Evolutionary conservation across 23 tunicate genomes (phyloP).

Genomic region (Pegea sp.): DNA sequence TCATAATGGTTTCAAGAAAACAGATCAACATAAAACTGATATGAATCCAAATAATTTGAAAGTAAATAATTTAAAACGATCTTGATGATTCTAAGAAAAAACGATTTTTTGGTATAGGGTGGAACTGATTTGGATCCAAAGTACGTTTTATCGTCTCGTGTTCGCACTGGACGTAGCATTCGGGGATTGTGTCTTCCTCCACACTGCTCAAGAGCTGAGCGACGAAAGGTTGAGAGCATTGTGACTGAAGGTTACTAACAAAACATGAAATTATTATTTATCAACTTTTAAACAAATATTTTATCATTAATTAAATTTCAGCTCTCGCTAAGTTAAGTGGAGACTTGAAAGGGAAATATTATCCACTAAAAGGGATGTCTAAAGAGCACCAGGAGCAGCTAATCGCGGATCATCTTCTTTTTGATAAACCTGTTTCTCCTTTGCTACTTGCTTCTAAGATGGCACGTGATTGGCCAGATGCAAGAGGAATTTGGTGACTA

Average conservation of each 20-base stretch:
- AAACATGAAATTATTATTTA: no score
- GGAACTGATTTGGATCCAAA: constrained; percentile 65
- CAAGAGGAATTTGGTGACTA: no score
- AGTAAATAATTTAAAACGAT: no score
- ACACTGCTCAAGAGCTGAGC: constrained; percentile 67
- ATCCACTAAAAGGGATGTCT: constrained; percentile 61
- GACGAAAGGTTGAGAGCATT: constrained; percentile 91
- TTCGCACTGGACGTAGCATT: constrained; percentile 89
- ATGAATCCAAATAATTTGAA: constrained; percentile 50
- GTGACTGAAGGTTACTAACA: no score
- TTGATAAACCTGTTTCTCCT: constrained; percentile 89
- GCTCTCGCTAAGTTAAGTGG: not conserved
- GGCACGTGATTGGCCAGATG: constrained; percentile 98
- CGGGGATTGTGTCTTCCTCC: constrained; percentile 95
- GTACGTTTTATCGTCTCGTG: constrained; percentile 74
- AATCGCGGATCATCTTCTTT: constrained; percentile 34
- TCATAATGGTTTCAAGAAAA: constrained; percentile 71
- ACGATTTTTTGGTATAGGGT: no score
- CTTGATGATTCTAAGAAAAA: no score
- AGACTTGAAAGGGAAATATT: constrained; percentile 36
- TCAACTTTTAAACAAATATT: no score
- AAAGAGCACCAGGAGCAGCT: constrained; percentile 73
- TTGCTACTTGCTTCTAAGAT: constrained; percentile 65
- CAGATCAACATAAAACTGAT: constrained; percentile 39
- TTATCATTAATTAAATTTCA: no score